phyloP scores from a whole-genome alignment of 1,140 invertebrate species.

The Temnothorax nylanderi region DNA sequence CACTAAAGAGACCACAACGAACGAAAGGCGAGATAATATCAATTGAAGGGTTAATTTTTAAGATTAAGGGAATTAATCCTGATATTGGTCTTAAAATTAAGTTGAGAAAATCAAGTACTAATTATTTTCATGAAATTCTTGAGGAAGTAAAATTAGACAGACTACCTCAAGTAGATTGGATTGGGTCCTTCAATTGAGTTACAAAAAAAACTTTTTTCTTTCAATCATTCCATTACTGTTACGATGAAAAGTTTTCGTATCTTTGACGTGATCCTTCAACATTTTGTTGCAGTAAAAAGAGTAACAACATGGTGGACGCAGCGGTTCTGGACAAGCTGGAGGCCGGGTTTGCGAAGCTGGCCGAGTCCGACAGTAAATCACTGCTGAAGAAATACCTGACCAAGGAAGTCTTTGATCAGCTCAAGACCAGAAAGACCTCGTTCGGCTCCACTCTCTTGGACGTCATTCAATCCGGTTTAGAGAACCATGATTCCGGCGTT shows the following conservation, averaged over 20 bases:
- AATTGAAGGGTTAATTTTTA: background rate
- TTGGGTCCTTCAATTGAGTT: slow-evolving; percentile 3
- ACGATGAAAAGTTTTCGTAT: background rate
- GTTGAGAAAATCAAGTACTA: background rate
- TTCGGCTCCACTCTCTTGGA: slow-evolving; percentile 96
- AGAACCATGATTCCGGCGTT: slow-evolving; percentile 95
- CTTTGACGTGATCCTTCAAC: background rate
- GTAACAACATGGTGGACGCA: slow-evolving; percentile 93
- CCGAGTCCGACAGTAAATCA: slow-evolving; percentile 96
- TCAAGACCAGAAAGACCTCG: slow-evolving; percentile 96
- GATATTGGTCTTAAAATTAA: background rate
- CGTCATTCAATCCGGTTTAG: slow-evolving; percentile 96
- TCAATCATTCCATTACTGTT: background rate
- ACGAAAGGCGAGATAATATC: background rate
- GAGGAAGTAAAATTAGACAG: background rate
- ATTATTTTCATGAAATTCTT: background rate
- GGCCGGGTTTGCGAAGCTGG: slow-evolving; percentile 95
- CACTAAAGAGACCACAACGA: background rate
- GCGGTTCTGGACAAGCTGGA: slow-evolving; percentile 95
- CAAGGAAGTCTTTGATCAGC: slow-evolving; percentile 94
- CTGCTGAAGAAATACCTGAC: slow-evolving; percentile 97
- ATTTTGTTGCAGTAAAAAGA: slow-evolving; percentile 87
- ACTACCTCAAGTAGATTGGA: background rate
- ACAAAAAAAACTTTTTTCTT: background rate
- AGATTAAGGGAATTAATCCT: background rate